Conservation (phyloP, 37 sponge, comb jelly and placozoan genomes). For the Amphimedon queenslandica region DNA sequence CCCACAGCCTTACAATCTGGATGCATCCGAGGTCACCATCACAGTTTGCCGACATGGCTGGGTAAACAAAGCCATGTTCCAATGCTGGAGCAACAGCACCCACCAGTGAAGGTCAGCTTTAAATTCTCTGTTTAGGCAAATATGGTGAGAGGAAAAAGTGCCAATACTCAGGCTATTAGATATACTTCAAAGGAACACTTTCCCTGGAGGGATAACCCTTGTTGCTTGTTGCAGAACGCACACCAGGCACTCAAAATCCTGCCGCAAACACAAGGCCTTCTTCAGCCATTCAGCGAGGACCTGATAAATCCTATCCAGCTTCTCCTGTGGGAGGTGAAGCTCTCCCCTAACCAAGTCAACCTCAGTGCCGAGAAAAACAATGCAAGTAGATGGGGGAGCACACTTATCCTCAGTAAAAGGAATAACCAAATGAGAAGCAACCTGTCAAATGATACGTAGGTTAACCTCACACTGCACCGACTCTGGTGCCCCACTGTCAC, state of each 20-base stretch:
- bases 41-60: neutral
- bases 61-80: neutral
- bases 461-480: neutral
- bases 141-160: neutral
- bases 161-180: neutral
- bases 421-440: neutral
- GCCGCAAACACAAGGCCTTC: too few relatives aligned
- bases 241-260: too few relatives aligned
- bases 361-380: too few relatives aligned
- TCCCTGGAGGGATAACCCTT: slow-evolving; percentile 10
- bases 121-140: too few relatives aligned
- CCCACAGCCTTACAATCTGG: slow-evolving; percentile 1
- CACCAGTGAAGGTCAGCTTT: slow-evolving; percentile 11
- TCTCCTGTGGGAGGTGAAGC: too few relatives aligned
- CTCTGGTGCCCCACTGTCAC: neutral
- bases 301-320: too few relatives aligned
- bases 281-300: too few relatives aligned
- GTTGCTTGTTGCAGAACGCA: too few relatives aligned
- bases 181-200: slow-evolving; percentile 11
- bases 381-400: too few relatives aligned
- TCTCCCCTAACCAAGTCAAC: too few relatives aligned
- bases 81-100: too few relatives aligned
- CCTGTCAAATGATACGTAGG: too few relatives aligned
- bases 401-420: slow-evolving; percentile 6
- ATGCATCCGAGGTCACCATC: slow-evolving; percentile 9